Evolutionary conservation across 2,113 vertebrate species (phyloP).

Genomic region (Halichoerus grypus): DNA sequence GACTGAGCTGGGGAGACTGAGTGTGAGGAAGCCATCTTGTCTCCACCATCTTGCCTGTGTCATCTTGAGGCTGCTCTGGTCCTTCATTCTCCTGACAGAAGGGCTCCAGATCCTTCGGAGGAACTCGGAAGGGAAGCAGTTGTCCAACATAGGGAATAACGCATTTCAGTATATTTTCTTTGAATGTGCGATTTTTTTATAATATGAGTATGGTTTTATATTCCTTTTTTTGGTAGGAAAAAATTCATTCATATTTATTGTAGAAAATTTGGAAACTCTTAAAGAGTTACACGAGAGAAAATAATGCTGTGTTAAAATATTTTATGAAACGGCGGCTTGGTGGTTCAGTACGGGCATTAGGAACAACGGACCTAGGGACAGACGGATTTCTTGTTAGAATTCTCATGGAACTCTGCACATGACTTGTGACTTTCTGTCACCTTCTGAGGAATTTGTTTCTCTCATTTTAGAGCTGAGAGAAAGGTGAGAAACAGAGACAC

Average conservation of each 20-base stretch:
- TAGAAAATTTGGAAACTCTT: background rate
- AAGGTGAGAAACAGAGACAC: background rate
- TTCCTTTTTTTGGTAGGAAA: background rate
- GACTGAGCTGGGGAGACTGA: background rate
- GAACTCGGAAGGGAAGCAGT: background rate
- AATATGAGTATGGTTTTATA: background rate
- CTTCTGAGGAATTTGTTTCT: slow-evolving; percentile 47
- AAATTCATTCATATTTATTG: background rate
- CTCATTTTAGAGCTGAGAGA: slow-evolving; percentile 46
- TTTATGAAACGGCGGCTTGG: background rate
- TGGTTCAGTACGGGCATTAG: background rate
- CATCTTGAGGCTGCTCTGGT: background rate
- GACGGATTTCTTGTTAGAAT: slow-evolving; percentile 13
- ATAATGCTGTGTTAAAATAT: background rate
- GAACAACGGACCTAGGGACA: background rate
- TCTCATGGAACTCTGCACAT: background rate
- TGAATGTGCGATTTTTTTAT: slow-evolving; percentile 13
- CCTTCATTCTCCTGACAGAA: background rate
- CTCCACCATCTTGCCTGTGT: background rate
- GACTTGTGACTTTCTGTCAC: background rate
- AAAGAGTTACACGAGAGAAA: background rate
- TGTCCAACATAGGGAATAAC: background rate
- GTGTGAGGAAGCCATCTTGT: background rate
- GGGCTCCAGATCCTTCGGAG: background rate
- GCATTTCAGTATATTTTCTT: background rate